phyloP scores from a whole-genome alignment of 92 coral and sea anemone genomes.

The Micromussa lordhowensis region DNA sequence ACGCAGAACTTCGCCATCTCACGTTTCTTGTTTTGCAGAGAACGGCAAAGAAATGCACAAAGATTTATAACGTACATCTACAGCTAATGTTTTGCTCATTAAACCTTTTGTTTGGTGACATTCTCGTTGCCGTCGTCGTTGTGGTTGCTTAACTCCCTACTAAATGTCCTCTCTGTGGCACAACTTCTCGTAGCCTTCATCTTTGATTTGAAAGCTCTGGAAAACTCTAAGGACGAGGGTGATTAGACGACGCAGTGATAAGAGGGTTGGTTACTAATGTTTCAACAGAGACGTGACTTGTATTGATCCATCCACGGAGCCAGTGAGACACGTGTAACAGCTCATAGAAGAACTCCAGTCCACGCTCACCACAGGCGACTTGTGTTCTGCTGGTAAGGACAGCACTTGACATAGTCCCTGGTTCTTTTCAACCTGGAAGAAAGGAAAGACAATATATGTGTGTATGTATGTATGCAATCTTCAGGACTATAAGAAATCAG shows the following conservation, averaged over 20 bases:
- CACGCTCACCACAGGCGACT: slow-evolving; percentile 92
- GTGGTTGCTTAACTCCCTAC: too few species aligned
- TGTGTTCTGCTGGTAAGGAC: slow-evolving; percentile 83
- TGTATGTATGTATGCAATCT: too few species aligned
- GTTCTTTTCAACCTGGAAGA: slow-evolving; percentile 68
- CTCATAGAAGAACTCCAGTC: slow-evolving; percentile 93
- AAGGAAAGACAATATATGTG: neutral
- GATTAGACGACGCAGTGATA: neutral
- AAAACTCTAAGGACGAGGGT: neutral
- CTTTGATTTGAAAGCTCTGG: neutral
- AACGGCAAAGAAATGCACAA: too few species aligned
- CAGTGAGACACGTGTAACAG: slow-evolving; percentile 91
- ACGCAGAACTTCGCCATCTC: too few species aligned
- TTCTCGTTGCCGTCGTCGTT: too few species aligned
- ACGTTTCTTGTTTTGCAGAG: too few species aligned
- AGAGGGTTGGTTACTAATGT: slow-evolving; percentile 37
- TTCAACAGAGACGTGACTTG: slow-evolving; percentile 87
- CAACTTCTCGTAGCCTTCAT: neutral
- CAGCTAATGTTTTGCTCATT: too few species aligned
- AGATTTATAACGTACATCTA: too few species aligned
- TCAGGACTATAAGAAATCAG: too few species aligned
- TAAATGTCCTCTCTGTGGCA: neutral
- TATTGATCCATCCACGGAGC: slow-evolving; percentile 89
- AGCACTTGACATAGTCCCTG: slow-evolving; percentile 71
- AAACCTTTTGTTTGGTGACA: too few species aligned